Conservation (phyloP, 2,797 vertebrate species). For the Lepus townsendii region DNA sequence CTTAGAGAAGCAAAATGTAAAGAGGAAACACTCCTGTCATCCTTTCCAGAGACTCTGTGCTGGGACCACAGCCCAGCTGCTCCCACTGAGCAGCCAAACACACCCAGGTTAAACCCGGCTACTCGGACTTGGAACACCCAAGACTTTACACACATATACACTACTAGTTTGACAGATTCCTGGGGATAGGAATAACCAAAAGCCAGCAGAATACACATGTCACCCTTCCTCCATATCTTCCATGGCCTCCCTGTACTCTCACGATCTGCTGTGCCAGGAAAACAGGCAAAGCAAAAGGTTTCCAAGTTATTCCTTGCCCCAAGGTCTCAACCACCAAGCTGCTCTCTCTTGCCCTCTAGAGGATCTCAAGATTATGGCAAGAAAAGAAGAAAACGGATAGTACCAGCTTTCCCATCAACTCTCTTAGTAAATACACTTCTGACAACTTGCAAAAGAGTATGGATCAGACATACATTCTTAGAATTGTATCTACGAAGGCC, state of each 20-base stretch:
- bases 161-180: background rate
- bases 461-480: too few species aligned
- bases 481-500: too few species aligned
- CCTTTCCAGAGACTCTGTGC: background rate
- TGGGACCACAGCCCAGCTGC: background rate
- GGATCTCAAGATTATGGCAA: background rate
- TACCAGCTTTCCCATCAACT: too few species aligned
- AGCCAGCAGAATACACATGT: background rate
- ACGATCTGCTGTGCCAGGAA: background rate
- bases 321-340: background rate
- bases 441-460: too few species aligned
- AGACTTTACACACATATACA: background rate
- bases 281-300: background rate
- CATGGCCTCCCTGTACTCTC: background rate
- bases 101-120: background rate
- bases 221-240: background rate
- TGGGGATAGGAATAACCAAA: background rate
- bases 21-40: background rate
- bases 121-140: conserved; percentile 2
- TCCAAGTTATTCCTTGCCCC: background rate
- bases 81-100: background rate
- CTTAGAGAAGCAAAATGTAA: background rate
- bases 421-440: too few species aligned
- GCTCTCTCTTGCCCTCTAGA: conserved; percentile 71
- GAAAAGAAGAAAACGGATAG: background rate